Conservation (phyloP, 1,140 invertebrate species). For the Colletes gigas region DNA sequence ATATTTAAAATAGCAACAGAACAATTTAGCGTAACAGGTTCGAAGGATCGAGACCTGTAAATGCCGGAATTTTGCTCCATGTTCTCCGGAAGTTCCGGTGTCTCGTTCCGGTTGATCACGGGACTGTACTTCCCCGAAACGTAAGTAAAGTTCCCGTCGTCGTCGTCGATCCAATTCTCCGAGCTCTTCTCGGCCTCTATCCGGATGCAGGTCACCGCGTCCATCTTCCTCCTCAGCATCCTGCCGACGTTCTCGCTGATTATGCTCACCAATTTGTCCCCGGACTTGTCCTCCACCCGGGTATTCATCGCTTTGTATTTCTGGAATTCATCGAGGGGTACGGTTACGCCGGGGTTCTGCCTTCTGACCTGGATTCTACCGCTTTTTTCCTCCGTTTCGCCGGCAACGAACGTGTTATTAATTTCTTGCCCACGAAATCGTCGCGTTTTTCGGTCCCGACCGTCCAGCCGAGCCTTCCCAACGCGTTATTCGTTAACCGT, state of each 20-base stretch:
- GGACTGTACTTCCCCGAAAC: slow-evolving; percentile 87
- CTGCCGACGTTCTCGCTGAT: slow-evolving; percentile 88
- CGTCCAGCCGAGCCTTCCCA: no score
- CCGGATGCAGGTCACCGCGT: slow-evolving; percentile 90
- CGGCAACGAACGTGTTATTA: slow-evolving; percentile 5
- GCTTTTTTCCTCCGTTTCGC: not conserved
- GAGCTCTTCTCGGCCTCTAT: slow-evolving; percentile 85
- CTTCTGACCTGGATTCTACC: slow-evolving; percentile 13
- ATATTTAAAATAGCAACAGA: no score
- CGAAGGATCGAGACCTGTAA: slow-evolving; percentile 63
- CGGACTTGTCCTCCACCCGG: slow-evolving; percentile 88
- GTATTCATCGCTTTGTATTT: slow-evolving; percentile 89
- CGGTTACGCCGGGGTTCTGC: not conserved
- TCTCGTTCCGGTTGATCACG: slow-evolving; percentile 64
- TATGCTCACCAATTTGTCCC: slow-evolving; percentile 86
- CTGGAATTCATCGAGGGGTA: slow-evolving; percentile 77
- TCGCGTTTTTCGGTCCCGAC: not conserved
- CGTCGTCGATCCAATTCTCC: slow-evolving; percentile 81
- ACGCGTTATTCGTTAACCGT: no score
- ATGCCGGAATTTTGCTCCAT: slow-evolving; percentile 47
- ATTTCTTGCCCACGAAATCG: slow-evolving; percentile 25
- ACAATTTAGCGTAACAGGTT: no score
- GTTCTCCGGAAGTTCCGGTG: slow-evolving; percentile 50
- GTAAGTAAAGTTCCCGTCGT: slow-evolving; percentile 82
- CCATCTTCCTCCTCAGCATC: slow-evolving; percentile 91